Percentiles rank a stretch among this genome's conserved stretches.
These are phyloP conservation scores for Gymnopithys bicolor DNA, from an alignment of 2,797 vertebrate genomes.

Conservation along the genomic window DNA sequence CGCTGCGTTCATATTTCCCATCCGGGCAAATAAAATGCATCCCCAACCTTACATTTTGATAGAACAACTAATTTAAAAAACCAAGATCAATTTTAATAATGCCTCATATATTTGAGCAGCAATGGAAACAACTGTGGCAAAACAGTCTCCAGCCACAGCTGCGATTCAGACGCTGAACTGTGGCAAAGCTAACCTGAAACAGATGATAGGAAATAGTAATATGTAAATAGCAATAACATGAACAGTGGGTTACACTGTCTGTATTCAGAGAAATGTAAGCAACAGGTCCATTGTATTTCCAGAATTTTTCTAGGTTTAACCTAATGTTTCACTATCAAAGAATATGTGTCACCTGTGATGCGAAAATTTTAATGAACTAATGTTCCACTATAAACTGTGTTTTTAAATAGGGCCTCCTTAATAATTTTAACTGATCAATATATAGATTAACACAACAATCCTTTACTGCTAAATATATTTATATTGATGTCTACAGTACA, in stretches of 20 bases:
- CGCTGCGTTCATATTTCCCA: not conserved
- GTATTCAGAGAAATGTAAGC: not conserved
- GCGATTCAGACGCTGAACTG: not conserved
- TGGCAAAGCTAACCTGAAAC: not conserved
- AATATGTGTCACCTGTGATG: not conserved
- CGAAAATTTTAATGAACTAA: not conserved
- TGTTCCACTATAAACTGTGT: not conserved
- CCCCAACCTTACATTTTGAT: not conserved
- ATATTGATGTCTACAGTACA: not conserved
- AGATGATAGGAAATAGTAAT: not conserved
- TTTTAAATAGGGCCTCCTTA: not conserved
- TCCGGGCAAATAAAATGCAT: not conserved
- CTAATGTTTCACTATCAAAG: not conserved
- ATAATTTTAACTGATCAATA: slow-evolving; percentile 15
- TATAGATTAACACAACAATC: not conserved
- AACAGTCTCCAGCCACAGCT: not conserved
- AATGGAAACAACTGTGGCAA: not conserved
- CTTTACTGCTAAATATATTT: not conserved
- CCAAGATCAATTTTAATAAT: not conserved
- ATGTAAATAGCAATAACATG: slow-evolving; percentile 9
- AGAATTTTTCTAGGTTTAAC: not conserved
- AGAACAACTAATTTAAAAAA: not conserved
- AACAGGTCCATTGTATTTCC: not conserved
- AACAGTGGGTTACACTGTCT: not conserved
- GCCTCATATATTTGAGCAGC: not conserved